These are phyloP conservation scores for Coregonus ussuriensis DNA, from an alignment of 2,797 vertebrate genomes.

Conservation along the genomic window DNA sequence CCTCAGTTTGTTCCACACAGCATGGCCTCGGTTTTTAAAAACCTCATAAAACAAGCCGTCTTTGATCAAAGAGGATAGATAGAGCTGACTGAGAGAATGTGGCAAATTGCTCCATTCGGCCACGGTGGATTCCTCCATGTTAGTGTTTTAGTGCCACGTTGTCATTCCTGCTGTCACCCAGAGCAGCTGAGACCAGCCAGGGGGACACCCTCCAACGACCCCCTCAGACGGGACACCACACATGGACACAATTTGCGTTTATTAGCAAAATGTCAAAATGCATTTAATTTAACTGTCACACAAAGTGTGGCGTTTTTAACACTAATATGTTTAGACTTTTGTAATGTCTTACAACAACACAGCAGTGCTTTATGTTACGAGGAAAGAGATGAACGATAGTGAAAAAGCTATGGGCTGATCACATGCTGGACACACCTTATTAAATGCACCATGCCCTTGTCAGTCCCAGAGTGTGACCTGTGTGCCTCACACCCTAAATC, in stretches of 20 bases:
- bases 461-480: background rate
- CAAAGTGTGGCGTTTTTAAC: background rate
- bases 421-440: background rate
- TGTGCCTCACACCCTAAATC: background rate
- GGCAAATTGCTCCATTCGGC: background rate
- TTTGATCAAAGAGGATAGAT: background rate
- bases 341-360: background rate
- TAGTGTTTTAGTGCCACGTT: background rate
- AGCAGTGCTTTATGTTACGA: background rate
- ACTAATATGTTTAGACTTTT: no score
- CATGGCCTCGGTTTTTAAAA: background rate
- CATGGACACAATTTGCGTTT: background rate
- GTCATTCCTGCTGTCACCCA: background rate
- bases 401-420: background rate
- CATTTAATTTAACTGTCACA: background rate
- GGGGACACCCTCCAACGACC: background rate
- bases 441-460: background rate
- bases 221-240: background rate
- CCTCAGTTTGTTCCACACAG: background rate
- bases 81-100: background rate
- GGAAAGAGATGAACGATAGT: background rate
- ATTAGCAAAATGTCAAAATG: background rate
- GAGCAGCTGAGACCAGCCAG: background rate
- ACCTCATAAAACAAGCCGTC: background rate
- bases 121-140: background rate